Evolutionary conservation across 2,113 vertebrate species (phyloP), one percentile per base, ranked within the genome.

Genomic region (Erythrocercus mccallii): DNA sequence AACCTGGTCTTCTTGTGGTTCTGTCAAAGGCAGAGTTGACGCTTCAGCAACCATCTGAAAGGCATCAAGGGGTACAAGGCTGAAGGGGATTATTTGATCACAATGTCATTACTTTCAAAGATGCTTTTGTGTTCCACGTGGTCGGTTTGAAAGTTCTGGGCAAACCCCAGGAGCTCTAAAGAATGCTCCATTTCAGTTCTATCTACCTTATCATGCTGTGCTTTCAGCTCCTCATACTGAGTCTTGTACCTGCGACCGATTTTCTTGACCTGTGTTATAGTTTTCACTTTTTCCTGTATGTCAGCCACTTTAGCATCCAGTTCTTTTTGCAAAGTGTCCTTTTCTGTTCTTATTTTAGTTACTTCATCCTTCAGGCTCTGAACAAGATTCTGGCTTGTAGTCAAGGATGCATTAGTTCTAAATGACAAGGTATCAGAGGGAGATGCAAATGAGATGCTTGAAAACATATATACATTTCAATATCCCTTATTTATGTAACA

Each of bases 181-280:
- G 21, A 73, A 79, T 7, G 19, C 27, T 56, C 3, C 40, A 56
- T 16, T 58, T 85, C 61, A 40, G 15, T 24, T 80, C 20, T 7
- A 54, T 38, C 72, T 92, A 99, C 99, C 99, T 99, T 99, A 90
- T 99, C 99, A 35, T 99, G 98, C 28, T 98, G 98, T 58, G 98
- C 98, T 95, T 99, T 99, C 37, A 99, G 98, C 86, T 99, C 99
- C 94, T 99, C 99, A 79, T 99, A 99, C 5, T 99, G 99, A 47
- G 98, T 99, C 96, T 99, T 99, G 92, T 99, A 99, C 47, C 99
- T 98, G 6, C 99, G 98, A 15, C 99, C 99, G 12, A 99, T 99
- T 97, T 99, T 99, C 98, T 99, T 99, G 81, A 99, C 99, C 95
- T 99, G 99, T 27, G 98, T 99, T 96, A 99, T 99, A 23, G 99